Percentiles rank a stretch among this genome's conserved stretches.
phyloP scores from a whole-genome alignment of 1,140 invertebrate species.

The Macrobrachium rosenbergii region DNA sequence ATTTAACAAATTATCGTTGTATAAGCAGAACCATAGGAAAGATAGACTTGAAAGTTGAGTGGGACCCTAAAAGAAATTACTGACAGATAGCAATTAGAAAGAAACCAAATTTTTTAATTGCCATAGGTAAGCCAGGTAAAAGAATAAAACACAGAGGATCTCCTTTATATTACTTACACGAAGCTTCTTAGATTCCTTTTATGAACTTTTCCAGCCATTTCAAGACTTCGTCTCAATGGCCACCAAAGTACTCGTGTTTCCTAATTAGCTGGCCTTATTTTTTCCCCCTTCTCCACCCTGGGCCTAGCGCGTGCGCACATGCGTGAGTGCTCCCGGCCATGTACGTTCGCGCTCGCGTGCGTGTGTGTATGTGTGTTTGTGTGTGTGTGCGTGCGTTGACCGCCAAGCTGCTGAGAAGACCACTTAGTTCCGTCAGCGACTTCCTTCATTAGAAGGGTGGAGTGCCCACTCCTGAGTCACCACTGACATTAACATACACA shows the following conservation, averaged over 20 bases:
- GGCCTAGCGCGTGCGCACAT: background rate
- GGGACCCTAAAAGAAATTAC: no score
- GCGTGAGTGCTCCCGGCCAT: conserved; percentile 20
- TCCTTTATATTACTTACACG: no score
- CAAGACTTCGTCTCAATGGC: background rate
- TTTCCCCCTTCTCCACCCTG: conserved; percentile 4
- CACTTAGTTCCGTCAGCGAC: conserved; percentile 59
- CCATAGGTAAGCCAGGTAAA: no score
- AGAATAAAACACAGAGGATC: background rate
- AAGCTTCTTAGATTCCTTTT: no score
- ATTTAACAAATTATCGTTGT: no score
- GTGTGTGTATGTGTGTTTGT: conserved; percentile 22
- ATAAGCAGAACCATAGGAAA: no score
- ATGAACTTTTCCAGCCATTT: background rate
- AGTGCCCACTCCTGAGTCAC: conserved; percentile 58
- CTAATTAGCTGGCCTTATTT: background rate
- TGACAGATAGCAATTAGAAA: no score
- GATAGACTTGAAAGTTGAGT: no score
- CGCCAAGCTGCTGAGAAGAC: conserved; percentile 36
- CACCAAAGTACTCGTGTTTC: background rate
- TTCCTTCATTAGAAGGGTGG: conserved; percentile 64
- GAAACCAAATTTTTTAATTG: no score
- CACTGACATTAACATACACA: conserved; percentile 54
- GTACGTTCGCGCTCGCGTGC: background rate
- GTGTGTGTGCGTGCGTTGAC: conserved; percentile 55